These are phyloP conservation scores for Hofmannophila pseudospretella DNA, from an alignment of 2,888 invertebrate species.

Conservation along the genomic window DNA sequence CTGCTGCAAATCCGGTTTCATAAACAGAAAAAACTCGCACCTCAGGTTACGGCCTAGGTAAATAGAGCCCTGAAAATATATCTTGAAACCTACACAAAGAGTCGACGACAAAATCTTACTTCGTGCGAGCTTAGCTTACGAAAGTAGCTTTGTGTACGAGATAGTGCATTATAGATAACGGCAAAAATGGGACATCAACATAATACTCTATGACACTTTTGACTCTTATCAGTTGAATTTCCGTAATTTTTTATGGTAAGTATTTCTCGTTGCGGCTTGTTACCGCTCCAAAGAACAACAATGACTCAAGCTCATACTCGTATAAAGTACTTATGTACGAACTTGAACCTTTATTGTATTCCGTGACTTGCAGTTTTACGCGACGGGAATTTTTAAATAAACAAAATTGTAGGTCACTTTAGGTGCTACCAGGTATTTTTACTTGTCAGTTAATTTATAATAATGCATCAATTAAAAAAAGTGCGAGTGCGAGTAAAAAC, in stretches of 20 bases:
- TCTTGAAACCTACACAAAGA: conserved; percentile 15
- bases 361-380: background rate
- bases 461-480: too few species aligned
- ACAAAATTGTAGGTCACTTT: too few species aligned
- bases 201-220: conserved; percentile 19
- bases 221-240: conserved; percentile 23
- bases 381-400: too few species aligned
- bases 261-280: background rate
- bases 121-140: conserved; percentile 33
- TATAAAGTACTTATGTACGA: background rate
- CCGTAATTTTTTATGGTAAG: conserved; percentile 20
- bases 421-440: too few species aligned
- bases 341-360: background rate
- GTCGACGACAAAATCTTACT: conserved; percentile 16
- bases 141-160: conserved; percentile 22
- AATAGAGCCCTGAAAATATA: too few species aligned
- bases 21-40: too few species aligned
- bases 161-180: conserved; percentile 39
- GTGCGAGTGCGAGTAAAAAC: too few species aligned
- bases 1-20: too few species aligned
- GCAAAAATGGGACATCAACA: conserved; percentile 37
- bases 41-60: too few species aligned
- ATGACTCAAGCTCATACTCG: background rate
- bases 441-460: too few species aligned
- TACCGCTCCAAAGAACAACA: background rate